These are phyloP conservation scores for Glaucopsyche alexis DNA, from an alignment of 2,888 invertebrate species.

Conservation along the genomic window DNA sequence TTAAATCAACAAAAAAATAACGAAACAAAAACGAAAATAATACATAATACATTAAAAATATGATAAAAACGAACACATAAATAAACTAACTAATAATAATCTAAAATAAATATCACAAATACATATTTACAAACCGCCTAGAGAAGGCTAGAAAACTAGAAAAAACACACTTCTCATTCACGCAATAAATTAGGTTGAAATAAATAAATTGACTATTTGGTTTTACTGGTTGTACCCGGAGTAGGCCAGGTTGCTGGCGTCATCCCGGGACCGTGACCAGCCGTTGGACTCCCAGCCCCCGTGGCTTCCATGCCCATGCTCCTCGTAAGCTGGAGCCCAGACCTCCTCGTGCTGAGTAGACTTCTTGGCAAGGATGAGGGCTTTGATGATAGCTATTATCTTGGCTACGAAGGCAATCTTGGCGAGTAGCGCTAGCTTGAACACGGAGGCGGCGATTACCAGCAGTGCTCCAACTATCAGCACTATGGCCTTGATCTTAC, in stretches of 20 bases:
- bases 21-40: slow-evolving; percentile 38
- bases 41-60: neutral
- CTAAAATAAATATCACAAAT: slow-evolving; percentile 29
- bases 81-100: neutral
- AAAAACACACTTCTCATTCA: slow-evolving; percentile 41
- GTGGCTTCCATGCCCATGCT: slow-evolving; percentile 51
- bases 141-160: slow-evolving; percentile 48
- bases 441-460: slow-evolving; percentile 83
- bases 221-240: slow-evolving; percentile 64
- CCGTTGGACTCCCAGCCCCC: slow-evolving; percentile 60
- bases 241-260: slow-evolving; percentile 65
- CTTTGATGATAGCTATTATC: slow-evolving; percentile 61
- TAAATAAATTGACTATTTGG: slow-evolving; percentile 43
- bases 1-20: slow-evolving; percentile 36
- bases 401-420: slow-evolving; percentile 85
- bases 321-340: slow-evolving; percentile 52
- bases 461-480: slow-evolving; percentile 83
- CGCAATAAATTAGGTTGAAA: slow-evolving; percentile 52
- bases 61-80: neutral
- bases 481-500: slow-evolving; percentile 84
- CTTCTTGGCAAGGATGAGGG: slow-evolving; percentile 67
- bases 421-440: slow-evolving; percentile 86
- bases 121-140: slow-evolving; percentile 62
- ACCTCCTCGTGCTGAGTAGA: slow-evolving; percentile 54
- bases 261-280: slow-evolving; percentile 67